phyloP scores from a whole-genome alignment of 1,140 invertebrate species.

The Drosophila kepulauana region DNA sequence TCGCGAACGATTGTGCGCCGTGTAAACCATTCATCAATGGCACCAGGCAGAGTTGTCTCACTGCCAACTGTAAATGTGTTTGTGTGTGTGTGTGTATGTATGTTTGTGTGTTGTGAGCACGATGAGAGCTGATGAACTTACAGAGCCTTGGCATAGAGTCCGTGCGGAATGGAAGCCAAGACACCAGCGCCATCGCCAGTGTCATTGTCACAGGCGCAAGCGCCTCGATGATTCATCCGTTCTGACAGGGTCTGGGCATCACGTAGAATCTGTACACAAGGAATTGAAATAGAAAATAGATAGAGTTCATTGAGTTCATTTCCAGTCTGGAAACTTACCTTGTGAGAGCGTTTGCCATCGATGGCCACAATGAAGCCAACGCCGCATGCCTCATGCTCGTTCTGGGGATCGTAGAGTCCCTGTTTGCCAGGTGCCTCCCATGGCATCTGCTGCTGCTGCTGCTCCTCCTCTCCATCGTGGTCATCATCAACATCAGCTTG shows the following conservation, averaged over 20 bases:
- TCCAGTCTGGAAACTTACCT: conserved; percentile 87
- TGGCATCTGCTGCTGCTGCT: conserved; percentile 85
- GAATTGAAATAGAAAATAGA: background rate
- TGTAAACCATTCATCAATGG: conserved; percentile 69
- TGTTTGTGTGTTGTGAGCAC: background rate
- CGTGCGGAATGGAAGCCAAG: conserved; percentile 97
- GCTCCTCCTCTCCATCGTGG: conserved; percentile 37
- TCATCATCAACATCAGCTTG: conserved; percentile 48
- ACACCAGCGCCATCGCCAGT: conserved; percentile 99
- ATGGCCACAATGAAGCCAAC: conserved; percentile 99
- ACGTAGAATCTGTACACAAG: conserved; percentile 91
- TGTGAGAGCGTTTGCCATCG: conserved; percentile 96
- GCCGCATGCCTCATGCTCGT: conserved; percentile 98
- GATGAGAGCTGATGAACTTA: conserved; percentile 86
- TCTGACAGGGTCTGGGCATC: conserved; percentile 97
- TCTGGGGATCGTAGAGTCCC: conserved; percentile 97
- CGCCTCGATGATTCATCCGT: conserved; percentile 99
- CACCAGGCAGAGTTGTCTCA: conserved; percentile 32
- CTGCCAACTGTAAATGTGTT: conserved; percentile 48
- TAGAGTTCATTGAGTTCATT: too few species aligned
- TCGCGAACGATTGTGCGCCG: conserved; percentile 22
- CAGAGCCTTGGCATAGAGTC: conserved; percentile 94
- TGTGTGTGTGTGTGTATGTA: conserved; percentile 13
- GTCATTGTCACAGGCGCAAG: conserved; percentile 99
- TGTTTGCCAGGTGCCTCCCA: conserved; percentile 88